A percentile compares a stretch with the other conserved stretches of the same genome.
Conservation (phyloP, 2,113 vertebrate genomes). For the Pomatostomus ruficeps region DNA sequence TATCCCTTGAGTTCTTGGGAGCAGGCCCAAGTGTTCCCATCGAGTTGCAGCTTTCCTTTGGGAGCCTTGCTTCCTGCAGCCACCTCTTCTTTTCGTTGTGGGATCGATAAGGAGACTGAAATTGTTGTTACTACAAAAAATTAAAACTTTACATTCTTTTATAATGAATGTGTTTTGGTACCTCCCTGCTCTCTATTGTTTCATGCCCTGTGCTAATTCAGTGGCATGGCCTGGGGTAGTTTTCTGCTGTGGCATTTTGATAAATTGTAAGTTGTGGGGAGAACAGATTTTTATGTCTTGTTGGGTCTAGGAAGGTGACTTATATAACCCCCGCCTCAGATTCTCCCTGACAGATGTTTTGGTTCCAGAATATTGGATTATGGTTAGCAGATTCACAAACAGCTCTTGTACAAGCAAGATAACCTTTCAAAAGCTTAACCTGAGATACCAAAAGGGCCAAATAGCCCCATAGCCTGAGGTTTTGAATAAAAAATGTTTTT, state of each 20-base stretch:
- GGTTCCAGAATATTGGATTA: background rate
- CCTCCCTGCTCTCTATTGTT: background rate
- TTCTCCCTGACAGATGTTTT: background rate
- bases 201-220: background rate
- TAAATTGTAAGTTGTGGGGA: background rate
- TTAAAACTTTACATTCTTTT: background rate
- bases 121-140: background rate
- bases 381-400: background rate
- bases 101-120: background rate
- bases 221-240: background rate
- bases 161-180: background rate
- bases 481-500: background rate
- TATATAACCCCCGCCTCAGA: background rate
- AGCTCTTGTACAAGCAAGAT: background rate
- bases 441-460: background rate
- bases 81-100: background rate
- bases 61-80: background rate
- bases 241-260: background rate
- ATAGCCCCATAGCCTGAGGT: background rate
- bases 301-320: background rate
- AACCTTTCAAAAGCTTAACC: background rate
- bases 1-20: background rate
- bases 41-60: background rate
- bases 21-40: background rate
- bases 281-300: background rate